phyloP scores from a whole-genome alignment of 2,888 invertebrate genomes.

The Noctua fimbriata region DNA sequence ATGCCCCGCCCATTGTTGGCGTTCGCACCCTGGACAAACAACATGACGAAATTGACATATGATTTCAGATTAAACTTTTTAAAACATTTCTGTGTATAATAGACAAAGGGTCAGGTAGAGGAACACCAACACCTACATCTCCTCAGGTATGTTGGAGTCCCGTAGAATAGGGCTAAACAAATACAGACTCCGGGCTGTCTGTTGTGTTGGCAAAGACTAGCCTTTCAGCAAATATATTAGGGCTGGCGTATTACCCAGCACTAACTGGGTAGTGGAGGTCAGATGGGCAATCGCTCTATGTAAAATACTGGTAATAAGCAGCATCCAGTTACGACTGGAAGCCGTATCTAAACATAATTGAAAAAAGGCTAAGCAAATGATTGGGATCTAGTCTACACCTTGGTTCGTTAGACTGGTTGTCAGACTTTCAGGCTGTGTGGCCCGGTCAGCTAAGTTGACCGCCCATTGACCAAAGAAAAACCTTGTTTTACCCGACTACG shows the following conservation, averaged over 20 bases:
- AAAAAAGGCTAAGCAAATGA: no score
- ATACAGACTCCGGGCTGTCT: not conserved
- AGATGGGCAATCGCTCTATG: not conserved
- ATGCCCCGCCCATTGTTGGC: conserved; percentile 77
- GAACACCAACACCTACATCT: not conserved
- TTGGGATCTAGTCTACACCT: no score
- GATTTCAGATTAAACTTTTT: not conserved
- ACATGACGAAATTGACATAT: not conserved
- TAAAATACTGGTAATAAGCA: not conserved
- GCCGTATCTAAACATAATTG: no score
- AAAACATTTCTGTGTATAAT: not conserved
- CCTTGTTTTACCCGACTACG: no score
- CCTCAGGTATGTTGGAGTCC: not conserved
- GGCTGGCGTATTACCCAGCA: not conserved
- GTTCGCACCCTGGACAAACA: conserved; percentile 71
- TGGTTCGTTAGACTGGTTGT: no score
- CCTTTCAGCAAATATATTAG: not conserved
- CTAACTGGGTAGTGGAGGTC: not conserved
- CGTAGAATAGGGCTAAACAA: not conserved
- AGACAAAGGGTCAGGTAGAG: not conserved
- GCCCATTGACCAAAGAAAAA: no score
- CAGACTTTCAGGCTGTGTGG: no score
- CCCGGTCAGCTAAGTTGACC: no score
- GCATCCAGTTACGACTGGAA: not conserved
- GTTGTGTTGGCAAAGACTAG: not conserved